A percentile compares a stretch with the other conserved stretches of the same genome.
Evolutionary conservation across 1,140 invertebrate species (phyloP).

Genomic region (Solenopsis fugax): DNA sequence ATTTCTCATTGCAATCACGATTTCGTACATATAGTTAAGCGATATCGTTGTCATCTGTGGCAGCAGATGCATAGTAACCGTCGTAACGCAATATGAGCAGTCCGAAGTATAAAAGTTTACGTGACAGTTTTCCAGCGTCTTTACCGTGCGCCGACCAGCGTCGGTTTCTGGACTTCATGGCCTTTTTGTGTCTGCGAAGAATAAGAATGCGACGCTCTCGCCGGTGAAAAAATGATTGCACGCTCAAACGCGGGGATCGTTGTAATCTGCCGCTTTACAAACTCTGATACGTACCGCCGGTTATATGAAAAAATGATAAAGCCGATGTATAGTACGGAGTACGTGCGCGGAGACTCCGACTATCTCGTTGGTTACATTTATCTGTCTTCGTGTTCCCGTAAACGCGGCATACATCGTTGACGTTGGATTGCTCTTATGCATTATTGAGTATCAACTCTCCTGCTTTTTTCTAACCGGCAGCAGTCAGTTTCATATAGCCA

Average conservation of each 20-base stretch:
- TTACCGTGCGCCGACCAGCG: neutral
- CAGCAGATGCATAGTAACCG: neutral
- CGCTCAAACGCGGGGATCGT: neutral
- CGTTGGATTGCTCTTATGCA: neutral
- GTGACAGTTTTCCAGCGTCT: conserved; percentile 38
- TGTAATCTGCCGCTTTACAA: conserved; percentile 33
- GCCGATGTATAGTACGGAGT: neutral
- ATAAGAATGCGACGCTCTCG: conserved; percentile 11
- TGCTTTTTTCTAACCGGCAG: conserved; percentile 1
- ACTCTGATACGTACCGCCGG: neutral
- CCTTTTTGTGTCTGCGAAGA: conserved; percentile 20
- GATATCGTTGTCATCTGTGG: neutral
- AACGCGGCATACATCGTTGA: neutral
- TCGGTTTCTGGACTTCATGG: neutral
- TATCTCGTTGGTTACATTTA: conserved; percentile 1
- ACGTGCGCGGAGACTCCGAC: neutral
- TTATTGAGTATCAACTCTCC: conserved; percentile 30
- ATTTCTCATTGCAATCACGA: neutral
- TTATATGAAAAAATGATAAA: conserved; percentile 47
- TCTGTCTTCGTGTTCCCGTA: neutral
- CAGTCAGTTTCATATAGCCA: conserved; percentile 13
- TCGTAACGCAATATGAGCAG: conserved; percentile 21
- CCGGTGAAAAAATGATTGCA: conserved; percentile 42
- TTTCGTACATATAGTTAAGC: neutral
- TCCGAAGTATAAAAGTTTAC: conserved; percentile 46